Conservation (phyloP, 2,888 invertebrate genomes). For the Cinara cedri region DNA sequence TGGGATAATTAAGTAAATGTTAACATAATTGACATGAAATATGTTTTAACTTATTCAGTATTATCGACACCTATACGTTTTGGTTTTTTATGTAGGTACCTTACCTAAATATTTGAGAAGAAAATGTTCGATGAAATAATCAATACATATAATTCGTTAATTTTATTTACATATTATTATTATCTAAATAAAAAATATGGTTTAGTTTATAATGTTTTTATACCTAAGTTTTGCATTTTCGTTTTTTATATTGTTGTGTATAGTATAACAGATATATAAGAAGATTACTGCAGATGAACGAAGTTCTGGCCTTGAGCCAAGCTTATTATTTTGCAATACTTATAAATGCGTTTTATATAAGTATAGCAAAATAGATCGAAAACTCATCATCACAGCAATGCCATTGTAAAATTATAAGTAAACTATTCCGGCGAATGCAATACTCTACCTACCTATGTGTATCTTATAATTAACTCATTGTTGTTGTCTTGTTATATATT, state of each 20-base stretch:
- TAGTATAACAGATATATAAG: not conserved
- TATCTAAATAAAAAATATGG: not conserved
- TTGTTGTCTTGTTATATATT: not conserved
- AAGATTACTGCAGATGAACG: constrained; percentile 30
- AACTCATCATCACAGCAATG: not conserved
- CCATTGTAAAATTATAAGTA: not conserved
- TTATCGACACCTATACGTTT: no score
- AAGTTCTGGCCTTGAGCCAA: constrained; percentile 43
- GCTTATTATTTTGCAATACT: constrained; percentile 30
- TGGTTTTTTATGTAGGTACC: no score
- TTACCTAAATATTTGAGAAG: no score
- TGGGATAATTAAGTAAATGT: no score
- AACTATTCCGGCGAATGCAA: not conserved
- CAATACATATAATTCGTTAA: not conserved
- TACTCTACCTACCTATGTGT: not conserved
- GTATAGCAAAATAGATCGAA: constrained; percentile 21
- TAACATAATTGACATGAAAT: no score
- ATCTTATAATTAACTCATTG: not conserved
- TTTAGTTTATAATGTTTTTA: constrained; percentile 5
- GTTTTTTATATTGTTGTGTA: not conserved
- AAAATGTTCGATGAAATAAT: not conserved
- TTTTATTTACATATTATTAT: not conserved
- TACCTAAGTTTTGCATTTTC: not conserved
- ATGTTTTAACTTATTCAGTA: no score
- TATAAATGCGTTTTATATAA: not conserved